phyloP scores from a whole-genome alignment of 2,113 vertebrate genomes.

The Calidris pugnax region DNA sequence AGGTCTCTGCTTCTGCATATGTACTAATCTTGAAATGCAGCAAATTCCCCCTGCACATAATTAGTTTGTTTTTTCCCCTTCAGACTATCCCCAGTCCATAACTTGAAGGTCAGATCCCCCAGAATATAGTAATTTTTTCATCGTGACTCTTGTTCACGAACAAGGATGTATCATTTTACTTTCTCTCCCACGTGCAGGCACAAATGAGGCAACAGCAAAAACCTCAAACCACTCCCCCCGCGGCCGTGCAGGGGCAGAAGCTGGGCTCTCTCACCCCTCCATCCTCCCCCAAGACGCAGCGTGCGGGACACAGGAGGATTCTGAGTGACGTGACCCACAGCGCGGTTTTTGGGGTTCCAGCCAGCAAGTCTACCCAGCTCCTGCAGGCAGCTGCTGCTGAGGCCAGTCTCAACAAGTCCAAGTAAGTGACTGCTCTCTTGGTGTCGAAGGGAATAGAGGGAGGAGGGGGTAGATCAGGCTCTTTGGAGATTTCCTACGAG shows the following conservation, averaged over 20 bases:
- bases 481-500: not conserved
- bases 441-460: not conserved
- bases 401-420: conserved; percentile 97
- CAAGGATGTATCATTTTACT: fast-evolving
- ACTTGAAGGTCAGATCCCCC: not conserved
- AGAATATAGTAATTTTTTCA: fast-evolving
- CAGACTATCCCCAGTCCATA: too few relatives aligned
- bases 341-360: conserved; percentile 92
- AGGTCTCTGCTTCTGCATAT: not conserved
- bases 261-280: conserved; percentile 93
- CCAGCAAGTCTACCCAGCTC: conserved; percentile 96
- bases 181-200: conserved; percentile 57
- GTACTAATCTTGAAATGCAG: not conserved
- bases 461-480: not conserved
- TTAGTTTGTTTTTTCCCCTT: not conserved
- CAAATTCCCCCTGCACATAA: fast-evolving
- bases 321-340: conserved; percentile 98
- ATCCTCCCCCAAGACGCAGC: conserved; percentile 91
- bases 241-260: conserved; percentile 79
- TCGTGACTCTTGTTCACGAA: fast-evolving
- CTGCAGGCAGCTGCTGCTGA: conserved; percentile 95
- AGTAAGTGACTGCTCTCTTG: conserved; percentile 76
- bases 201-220: conserved; percentile 71
- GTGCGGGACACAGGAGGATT: conserved; percentile 92
- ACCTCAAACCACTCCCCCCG: conserved; percentile 45